Percentiles rank a stretch among this genome's conserved stretches.
These are phyloP conservation scores for Tetramorium parvispinum DNA, from an alignment of 1,140 invertebrate species.

Conservation along the genomic window DNA sequence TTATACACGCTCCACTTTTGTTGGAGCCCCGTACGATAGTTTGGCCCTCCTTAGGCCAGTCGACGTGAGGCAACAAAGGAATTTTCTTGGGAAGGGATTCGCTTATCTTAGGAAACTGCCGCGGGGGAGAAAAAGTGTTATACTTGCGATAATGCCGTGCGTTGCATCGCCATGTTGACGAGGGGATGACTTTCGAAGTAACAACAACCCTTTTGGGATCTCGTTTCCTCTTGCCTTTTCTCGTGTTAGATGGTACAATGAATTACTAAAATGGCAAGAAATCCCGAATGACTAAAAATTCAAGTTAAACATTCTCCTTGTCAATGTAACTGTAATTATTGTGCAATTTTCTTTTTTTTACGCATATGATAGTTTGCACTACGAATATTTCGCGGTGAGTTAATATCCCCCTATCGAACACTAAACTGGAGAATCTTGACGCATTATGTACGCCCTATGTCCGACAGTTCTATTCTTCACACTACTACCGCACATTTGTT, in stretches of 20 bases:
- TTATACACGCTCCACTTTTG: conserved; percentile 69
- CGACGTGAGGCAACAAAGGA: conserved; percentile 35
- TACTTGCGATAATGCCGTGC: conserved; percentile 22
- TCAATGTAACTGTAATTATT: background rate
- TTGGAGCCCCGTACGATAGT: background rate
- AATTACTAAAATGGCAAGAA: background rate
- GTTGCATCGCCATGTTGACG: background rate
- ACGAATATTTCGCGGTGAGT: background rate
- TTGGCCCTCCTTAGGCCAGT: conserved; percentile 15
- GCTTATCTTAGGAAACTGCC: conserved; percentile 57
- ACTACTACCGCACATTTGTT: conserved; percentile 54
- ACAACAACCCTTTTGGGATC: background rate
- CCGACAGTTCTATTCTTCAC: conserved; percentile 48
- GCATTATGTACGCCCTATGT: conserved; percentile 32
- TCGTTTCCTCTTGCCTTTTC: background rate
- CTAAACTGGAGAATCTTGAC: conserved; percentile 32
- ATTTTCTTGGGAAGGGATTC: conserved; percentile 37
- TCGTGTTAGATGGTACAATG: background rate
- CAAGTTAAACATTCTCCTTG: background rate
- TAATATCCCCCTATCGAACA: conserved; percentile 1
- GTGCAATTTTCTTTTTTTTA: background rate
- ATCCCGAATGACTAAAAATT: background rate
- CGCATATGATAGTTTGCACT: background rate
- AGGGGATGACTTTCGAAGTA: conserved; percentile 10
- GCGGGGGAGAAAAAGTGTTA: conserved; percentile 23